phyloP scores from a whole-genome alignment of 2,888 invertebrate species.

The Sphaerophoria taeniata region DNA sequence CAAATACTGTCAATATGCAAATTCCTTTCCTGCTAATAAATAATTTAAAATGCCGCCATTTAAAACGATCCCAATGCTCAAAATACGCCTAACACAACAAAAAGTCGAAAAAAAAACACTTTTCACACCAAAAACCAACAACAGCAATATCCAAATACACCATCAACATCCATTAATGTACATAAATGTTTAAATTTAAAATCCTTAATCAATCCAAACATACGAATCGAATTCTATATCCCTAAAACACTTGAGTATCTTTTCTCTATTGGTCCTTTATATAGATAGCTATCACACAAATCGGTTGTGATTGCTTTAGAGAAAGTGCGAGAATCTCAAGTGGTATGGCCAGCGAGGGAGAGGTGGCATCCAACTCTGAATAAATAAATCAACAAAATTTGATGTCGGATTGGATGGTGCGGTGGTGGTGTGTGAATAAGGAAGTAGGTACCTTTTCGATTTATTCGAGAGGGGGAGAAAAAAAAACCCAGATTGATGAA shows the following conservation, averaged over 20 bases:
- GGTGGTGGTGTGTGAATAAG: not conserved
- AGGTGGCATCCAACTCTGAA: not conserved
- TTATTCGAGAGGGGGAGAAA: constrained; percentile 16
- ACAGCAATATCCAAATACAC: constrained; percentile 55
- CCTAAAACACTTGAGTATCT: constrained; percentile 58
- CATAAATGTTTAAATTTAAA: constrained; percentile 70
- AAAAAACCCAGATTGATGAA: constrained; percentile 57
- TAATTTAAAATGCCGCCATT: too few relatives aligned
- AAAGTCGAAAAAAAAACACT: too few relatives aligned
- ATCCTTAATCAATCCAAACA: constrained; percentile 72
- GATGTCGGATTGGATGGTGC: not conserved
- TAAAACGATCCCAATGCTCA: too few relatives aligned
- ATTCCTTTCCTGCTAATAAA: too few relatives aligned
- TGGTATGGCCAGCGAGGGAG: not conserved
- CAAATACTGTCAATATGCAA: too few relatives aligned
- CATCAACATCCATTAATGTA: constrained; percentile 68
- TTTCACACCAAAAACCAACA: too few relatives aligned
- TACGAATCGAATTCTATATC: constrained; percentile 50
- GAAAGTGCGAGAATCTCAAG: too few relatives aligned
- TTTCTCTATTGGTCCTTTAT: constrained; percentile 34
- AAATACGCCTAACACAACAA: too few relatives aligned
- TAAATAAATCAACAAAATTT: constrained; percentile 19
- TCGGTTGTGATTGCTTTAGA: constrained; percentile 58
- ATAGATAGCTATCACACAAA: constrained; percentile 37
- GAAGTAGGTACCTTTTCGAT: not conserved